These are phyloP conservation scores for Caenorhabditis wallacei DNA, from an alignment of 2,888 invertebrate genomes.

Conservation along the genomic window DNA sequence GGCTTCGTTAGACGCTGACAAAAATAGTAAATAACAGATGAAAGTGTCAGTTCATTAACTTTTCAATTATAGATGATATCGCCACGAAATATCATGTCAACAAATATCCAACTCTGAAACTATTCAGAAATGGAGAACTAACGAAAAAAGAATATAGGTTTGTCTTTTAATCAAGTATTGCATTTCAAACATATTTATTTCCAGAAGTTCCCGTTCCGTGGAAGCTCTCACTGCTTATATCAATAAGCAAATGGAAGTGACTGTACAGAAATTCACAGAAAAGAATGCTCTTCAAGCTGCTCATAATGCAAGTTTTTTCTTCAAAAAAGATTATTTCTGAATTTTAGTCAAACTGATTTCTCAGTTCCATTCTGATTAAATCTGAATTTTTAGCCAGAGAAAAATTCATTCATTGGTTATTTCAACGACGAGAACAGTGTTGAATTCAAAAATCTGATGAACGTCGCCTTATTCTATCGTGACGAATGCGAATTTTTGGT, in stretches of 20 bases:
- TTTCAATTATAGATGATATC: slow-evolving; percentile 86
- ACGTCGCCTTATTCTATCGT: slow-evolving; percentile 89
- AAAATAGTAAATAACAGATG: slow-evolving; percentile 87
- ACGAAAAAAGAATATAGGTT: slow-evolving; percentile 85
- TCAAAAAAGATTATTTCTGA: too few relatives aligned
- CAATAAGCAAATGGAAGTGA: slow-evolving; percentile 92
- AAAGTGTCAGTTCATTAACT: not conserved
- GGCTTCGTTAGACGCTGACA: slow-evolving; percentile 98
- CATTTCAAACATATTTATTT: not conserved
- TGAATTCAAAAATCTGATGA: slow-evolving; percentile 89
- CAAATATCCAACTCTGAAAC: slow-evolving; percentile 98
- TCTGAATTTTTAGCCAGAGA: slow-evolving; percentile 85
- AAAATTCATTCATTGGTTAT: slow-evolving; percentile 86
- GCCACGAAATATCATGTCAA: slow-evolving; percentile 95
- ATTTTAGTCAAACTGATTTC: too few relatives aligned
- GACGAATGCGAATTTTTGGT: slow-evolving; percentile 97
- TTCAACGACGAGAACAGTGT: slow-evolving; percentile 87
- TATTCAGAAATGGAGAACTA: slow-evolving; percentile 87
- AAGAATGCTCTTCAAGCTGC: slow-evolving; percentile 87
- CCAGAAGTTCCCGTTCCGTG: slow-evolving; percentile 89
- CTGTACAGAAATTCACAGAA: slow-evolving; percentile 89
- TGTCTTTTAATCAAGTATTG: not conserved
- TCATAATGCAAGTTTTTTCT: slow-evolving; percentile 56
- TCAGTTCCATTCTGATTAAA: not conserved
- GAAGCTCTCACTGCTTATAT: slow-evolving; percentile 94